Evolutionary conservation across 2,888 invertebrate species (phyloP).

Genomic region (Drosophila seclusa): DNA sequence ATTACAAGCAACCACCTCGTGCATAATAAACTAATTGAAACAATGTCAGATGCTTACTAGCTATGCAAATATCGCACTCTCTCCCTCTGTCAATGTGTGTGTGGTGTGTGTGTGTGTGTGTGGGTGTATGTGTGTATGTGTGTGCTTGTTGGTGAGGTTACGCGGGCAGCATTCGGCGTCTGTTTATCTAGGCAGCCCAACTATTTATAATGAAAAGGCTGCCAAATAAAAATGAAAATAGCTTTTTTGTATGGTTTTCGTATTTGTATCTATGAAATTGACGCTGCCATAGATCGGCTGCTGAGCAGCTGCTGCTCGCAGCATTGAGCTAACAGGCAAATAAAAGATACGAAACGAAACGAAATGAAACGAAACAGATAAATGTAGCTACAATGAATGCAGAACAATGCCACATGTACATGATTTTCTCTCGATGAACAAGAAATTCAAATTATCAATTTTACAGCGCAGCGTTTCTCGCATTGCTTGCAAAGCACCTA

Average conservation of each 20-base stretch:
- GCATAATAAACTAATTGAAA: conserved; percentile 42
- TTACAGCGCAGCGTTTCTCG: conserved; percentile 42
- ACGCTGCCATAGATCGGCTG: conserved; percentile 42
- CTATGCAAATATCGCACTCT: background rate
- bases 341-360: conserved; percentile 3
- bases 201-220: conserved; percentile 76
- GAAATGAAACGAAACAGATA: conserved; percentile 18
- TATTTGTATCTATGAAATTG: conserved; percentile 57
- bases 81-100: background rate
- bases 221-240: conserved; percentile 76
- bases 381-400: conserved; percentile 37
- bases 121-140: background rate
- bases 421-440: conserved; percentile 41
- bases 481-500: conserved; percentile 52
- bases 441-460: conserved; percentile 50
- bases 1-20: conserved; percentile 26
- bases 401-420: conserved; percentile 49
- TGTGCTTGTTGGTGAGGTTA: background rate
- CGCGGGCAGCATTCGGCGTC: conserved; percentile 28
- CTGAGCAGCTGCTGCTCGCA: background rate
- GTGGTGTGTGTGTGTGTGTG: background rate
- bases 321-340: conserved; percentile 32
- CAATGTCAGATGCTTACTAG: conserved; percentile 25
- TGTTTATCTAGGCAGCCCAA: conserved; percentile 73
- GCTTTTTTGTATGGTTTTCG: conserved; percentile 37